Base-by-base conservation (phyloP, 2,888 invertebrate species). In the Drosophila prostipennis region DNA sequence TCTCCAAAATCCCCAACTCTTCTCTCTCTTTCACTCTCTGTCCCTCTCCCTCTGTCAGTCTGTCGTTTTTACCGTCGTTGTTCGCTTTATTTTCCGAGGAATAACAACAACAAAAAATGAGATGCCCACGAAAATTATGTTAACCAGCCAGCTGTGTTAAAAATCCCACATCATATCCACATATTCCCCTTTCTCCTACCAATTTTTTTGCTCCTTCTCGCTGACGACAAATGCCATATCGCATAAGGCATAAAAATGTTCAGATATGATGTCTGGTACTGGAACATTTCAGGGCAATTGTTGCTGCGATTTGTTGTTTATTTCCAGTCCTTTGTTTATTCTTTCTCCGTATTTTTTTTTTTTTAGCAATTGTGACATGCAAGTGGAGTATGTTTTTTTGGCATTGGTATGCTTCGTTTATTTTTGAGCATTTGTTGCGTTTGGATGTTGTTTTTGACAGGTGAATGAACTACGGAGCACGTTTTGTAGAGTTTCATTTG, bases 61-160 rank as follows among this genome's bases (percentile, higher is more conserved):
- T 61, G 63, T 60, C 65, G 26, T 64, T 69, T 48, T 54, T 58
- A 55, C 45, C 74, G 19, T 57, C 55, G 59, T 45, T 64, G 59
- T 76, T 67, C 64, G 63, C 67, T 79, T 77, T 73, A 79, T 43
- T 54, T 54, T 49, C 37, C 42, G 34, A 55, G 83, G 75, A 87
- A 76, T 78, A 78, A 74, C 72, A 85, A 76, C 37, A 32, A 43
- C n/a, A n/a, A 29, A 49, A 23, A 43, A 36, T 58, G 52, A 64
- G 65, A 76, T 86, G 84, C 83, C 89, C 83, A 84, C 83, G 83
- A 84, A 88, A 84, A 88, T 84, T 84, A 84, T 88, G 83, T 88
- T 88, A 84, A 84, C 78, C 89, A 85, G 80, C 74, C 88, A 86
- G 89, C 80, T 85, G 88, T 85, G 83, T 70, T 76, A 61, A 69